A percentile compares a stretch with the other conserved stretches of the same genome.
These are phyloP conservation scores for Metellina segmentata DNA, from an alignment of 2,888 invertebrate genomes.

Conservation along the genomic window DNA sequence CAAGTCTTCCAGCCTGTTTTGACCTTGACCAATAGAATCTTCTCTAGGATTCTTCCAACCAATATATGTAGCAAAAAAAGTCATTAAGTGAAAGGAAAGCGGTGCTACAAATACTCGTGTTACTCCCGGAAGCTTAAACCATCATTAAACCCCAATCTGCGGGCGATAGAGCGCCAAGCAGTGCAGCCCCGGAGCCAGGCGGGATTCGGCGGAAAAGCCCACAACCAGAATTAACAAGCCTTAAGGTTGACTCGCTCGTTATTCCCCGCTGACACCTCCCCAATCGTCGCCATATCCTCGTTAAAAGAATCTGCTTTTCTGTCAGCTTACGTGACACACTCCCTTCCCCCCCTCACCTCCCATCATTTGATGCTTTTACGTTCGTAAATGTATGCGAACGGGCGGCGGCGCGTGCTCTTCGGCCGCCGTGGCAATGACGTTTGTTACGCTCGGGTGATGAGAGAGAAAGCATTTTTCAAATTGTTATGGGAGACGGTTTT, in stretches of 20 bases:
- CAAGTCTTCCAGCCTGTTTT: too few relatives aligned
- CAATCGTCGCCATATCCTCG: slow-evolving; percentile 66
- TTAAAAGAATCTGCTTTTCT: slow-evolving; percentile 69
- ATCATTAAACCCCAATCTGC: neutral
- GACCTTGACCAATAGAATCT: too few relatives aligned
- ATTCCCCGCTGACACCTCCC: slow-evolving; percentile 58
- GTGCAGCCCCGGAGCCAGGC: neutral
- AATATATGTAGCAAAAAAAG: too few relatives aligned
- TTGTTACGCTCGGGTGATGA: slow-evolving; percentile 29
- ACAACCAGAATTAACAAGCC: slow-evolving; percentile 71
- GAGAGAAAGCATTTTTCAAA: slow-evolving; percentile 10
- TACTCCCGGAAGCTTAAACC: too few relatives aligned
- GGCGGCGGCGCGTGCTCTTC: slow-evolving; percentile 44
- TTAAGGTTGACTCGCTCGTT: slow-evolving; percentile 52
- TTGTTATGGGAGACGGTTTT: slow-evolving; percentile 34
- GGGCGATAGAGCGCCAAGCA: slow-evolving; percentile 28
- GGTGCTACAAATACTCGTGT: too few relatives aligned
- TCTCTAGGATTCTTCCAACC: too few relatives aligned
- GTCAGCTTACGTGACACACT: slow-evolving; percentile 73
- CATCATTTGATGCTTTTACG: slow-evolving; percentile 19
- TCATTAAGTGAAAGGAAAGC: too few relatives aligned
- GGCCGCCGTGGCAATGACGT: slow-evolving; percentile 22
- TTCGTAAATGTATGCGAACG: slow-evolving; percentile 42
- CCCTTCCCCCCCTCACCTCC: slow-evolving; percentile 21
- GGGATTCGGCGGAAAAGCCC: neutral